These are phyloP conservation scores for Apodemus sylvaticus DNA, from an alignment of 2,113 vertebrate species.

Conservation along the genomic window DNA sequence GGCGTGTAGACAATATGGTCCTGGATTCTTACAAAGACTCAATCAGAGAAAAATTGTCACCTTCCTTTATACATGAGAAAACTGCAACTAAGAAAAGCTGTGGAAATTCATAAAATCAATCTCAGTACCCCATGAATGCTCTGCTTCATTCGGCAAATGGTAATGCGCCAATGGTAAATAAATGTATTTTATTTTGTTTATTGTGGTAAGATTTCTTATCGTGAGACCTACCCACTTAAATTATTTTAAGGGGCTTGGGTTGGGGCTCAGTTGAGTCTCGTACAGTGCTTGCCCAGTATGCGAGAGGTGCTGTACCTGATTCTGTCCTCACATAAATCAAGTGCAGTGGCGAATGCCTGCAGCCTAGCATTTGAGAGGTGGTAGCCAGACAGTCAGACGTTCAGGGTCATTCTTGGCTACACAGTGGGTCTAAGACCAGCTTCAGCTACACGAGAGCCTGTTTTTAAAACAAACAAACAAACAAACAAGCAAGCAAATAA, in stretches of 20 bases:
- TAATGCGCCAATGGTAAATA: not conserved
- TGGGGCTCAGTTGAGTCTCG: not conserved
- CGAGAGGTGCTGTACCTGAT: not conserved
- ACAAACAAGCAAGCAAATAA: not conserved
- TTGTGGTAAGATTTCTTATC: not conserved
- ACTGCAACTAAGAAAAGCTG: not conserved
- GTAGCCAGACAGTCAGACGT: not conserved
- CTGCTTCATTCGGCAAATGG: not conserved
- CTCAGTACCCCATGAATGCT: not conserved
- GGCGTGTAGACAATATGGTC: not conserved
- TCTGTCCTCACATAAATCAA: not conserved
- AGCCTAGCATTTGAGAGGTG: not conserved
- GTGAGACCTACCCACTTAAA: not conserved
- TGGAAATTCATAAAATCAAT: constrained; percentile 26
- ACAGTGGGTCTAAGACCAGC: not conserved
- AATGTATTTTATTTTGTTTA: not conserved
- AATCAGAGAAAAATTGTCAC: not conserved
- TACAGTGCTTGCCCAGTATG: not conserved
- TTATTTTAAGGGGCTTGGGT: not conserved
- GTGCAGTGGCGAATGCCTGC: not conserved
- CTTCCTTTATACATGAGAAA: not conserved
- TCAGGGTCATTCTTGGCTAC: not conserved
- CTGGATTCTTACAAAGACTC: not conserved
- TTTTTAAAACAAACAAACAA: not conserved
- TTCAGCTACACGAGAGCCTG: not conserved